Evolutionary conservation across 2,113 vertebrate genomes (phyloP), one percentile per base, ranked within the genome.

Genomic region (Rhynchomys soricoides): DNA sequence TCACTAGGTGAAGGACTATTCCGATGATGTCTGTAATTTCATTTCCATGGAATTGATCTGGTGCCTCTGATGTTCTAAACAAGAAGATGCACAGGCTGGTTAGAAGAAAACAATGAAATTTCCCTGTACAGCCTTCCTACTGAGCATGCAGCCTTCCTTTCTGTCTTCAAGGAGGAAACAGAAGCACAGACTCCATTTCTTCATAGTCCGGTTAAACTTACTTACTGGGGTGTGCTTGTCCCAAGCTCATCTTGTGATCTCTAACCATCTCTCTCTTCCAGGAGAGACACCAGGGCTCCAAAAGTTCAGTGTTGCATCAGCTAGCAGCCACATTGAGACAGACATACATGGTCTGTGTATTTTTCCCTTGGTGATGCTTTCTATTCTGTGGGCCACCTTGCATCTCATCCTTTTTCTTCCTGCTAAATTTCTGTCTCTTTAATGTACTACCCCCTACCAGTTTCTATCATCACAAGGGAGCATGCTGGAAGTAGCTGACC

Each of bases 241-340:
- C 55, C n/a, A 24, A 45, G 43, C 15, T 48, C 15, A 68, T 26
- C 64, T 7, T 75, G 22, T 48, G 55, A 40, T 3, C 29, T 55
- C 22, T 26, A 16, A 50, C 57, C 16, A 2, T 29, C n/a, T 87
- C 5, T 40, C 1, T 48, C 1, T 81, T 17, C 40, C 8, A 21
- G 21, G 37, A 68, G 77, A 79, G 24, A 37, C 50, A 40, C 24
- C 0, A 4, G 24, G 40, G 48, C 29, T 82, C 11, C 66, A 59
- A 22, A 26, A 59, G 0, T 22, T 45, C 74, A 11, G 3, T 24
- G 24, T 66, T 83, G 21, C 34, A 26, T 9, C 2, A 24, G 24
- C 4, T 59, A 45, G 12, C 8, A 48, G 31, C 22, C 50, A 37
- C 3, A 21, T 0, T 9, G 34, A 21, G 3, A 48, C 17, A 3